A percentile compares a stretch with the other conserved stretches of the same genome.
Conservation (phyloP, 2,113 vertebrate genomes). For the Tringa solitaria region DNA sequence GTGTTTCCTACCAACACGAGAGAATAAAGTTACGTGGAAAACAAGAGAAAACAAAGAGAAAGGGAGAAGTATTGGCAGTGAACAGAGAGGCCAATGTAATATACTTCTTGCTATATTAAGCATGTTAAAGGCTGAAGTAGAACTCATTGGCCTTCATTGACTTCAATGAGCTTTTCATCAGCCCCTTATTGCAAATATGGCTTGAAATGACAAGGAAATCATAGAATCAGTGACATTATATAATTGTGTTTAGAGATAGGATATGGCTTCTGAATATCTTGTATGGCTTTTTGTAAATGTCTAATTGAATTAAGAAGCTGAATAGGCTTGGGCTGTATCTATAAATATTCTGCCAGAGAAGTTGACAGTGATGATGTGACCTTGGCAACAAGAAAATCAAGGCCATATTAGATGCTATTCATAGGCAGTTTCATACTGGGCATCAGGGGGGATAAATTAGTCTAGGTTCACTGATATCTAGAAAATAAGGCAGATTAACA, state of each 20-base stretch:
- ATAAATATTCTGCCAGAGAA: neutral
- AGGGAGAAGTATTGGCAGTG: neutral
- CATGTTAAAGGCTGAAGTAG: neutral
- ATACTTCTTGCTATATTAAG: neutral
- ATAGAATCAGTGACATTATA: neutral
- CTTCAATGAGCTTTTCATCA: constrained; percentile 20
- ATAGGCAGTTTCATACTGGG: neutral
- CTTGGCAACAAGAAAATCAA: neutral
- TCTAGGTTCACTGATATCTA: neutral
- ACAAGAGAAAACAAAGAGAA: neutral
- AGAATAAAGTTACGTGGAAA: neutral
- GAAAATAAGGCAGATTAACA: neutral
- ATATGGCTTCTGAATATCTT: neutral
- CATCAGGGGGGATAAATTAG: neutral
- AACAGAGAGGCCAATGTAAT: neutral
- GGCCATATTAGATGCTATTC: neutral
- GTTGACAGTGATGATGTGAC: neutral
- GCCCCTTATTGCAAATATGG: neutral
- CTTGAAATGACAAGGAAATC: constrained; percentile 15
- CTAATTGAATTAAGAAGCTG: neutral
- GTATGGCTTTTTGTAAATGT: neutral
- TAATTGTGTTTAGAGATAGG: neutral
- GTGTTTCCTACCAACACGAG: neutral
- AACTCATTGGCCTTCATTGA: neutral
- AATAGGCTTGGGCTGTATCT: neutral